Evolutionary conservation across 2,113 vertebrate genomes (phyloP).

Genomic region (Phycodurus eques): DNA sequence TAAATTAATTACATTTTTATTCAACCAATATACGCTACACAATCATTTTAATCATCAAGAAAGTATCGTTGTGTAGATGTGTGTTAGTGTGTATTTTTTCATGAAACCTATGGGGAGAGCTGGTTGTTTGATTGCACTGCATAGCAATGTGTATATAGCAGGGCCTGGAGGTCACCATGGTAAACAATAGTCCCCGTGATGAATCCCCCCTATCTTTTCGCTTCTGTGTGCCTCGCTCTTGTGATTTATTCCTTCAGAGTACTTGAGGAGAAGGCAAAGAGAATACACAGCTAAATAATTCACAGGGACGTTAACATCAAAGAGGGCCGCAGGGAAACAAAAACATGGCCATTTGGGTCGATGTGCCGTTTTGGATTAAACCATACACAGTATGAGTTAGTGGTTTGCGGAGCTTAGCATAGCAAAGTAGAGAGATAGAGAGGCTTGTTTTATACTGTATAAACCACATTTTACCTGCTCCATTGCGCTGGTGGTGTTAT

Average conservation of each 20-base stretch:
- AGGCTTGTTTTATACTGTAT: neutral
- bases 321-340: slow-evolving; percentile 67
- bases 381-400: slow-evolving; percentile 39
- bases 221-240: slow-evolving; percentile 52
- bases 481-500: neutral
- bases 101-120: slow-evolving; percentile 33
- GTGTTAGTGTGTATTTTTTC: slow-evolving; percentile 22
- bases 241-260: slow-evolving; percentile 70
- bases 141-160: slow-evolving; percentile 60
- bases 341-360: slow-evolving; percentile 65
- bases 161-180: slow-evolving; percentile 60
- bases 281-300: slow-evolving; percentile 74
- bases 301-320: slow-evolving; percentile 74
- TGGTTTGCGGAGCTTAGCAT: slow-evolving; percentile 4
- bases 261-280: slow-evolving; percentile 58
- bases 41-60: slow-evolving; percentile 15
- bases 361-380: slow-evolving; percentile 69
- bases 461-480: neutral
- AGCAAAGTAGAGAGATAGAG: neutral
- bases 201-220: slow-evolving; percentile 60
- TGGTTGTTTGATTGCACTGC: slow-evolving; percentile 54
- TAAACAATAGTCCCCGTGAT: slow-evolving; percentile 69
- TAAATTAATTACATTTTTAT: too few relatives aligned
- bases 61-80: slow-evolving; percentile 12
- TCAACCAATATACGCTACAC: neutral